Percentiles rank a stretch among this genome's conserved stretches.
These are phyloP conservation scores for Chymomyza fuscimana DNA, from an alignment of 2,888 invertebrate genomes.

Conservation along the genomic window DNA sequence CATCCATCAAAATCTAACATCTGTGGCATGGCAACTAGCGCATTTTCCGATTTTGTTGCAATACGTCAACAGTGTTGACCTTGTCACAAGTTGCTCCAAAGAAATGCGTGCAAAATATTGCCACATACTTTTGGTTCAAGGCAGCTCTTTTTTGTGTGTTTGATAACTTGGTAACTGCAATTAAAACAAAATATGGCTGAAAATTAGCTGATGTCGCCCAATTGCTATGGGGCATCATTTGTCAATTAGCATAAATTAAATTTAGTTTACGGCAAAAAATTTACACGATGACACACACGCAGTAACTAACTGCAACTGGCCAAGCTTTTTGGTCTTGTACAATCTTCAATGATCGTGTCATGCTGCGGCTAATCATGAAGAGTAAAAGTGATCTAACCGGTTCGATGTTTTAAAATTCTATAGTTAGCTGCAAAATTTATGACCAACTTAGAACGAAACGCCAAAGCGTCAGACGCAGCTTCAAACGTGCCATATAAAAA, in stretches of 20 bases:
- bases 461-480: conserved; percentile 36
- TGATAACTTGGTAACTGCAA: conserved; percentile 40
- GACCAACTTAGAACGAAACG: conserved; percentile 35
- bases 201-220: conserved; percentile 48
- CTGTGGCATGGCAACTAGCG: neutral
- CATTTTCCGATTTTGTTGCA: conserved; percentile 10
- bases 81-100: conserved; percentile 42
- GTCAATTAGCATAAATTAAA: conserved; percentile 73
- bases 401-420: conserved; percentile 51
- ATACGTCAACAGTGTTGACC: conserved; percentile 33
- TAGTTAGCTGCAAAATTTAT: conserved; percentile 67
- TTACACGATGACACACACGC: conserved; percentile 55
- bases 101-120: conserved; percentile 61
- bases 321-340: neutral
- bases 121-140: conserved; percentile 6
- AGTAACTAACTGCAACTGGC: conserved; percentile 38
- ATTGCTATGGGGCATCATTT: conserved; percentile 51
- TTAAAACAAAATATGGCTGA: conserved; percentile 27
- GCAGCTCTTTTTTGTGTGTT: too few relatives aligned
- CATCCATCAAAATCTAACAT: conserved; percentile 64
- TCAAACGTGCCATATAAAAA: conserved; percentile 49
- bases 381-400: conserved; percentile 71
- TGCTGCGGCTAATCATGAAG: conserved; percentile 54
- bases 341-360: conserved; percentile 1
- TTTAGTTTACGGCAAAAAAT: conserved; percentile 68